Conservation (phyloP, 2,888 invertebrate species). For the Archips xylosteana region DNA sequence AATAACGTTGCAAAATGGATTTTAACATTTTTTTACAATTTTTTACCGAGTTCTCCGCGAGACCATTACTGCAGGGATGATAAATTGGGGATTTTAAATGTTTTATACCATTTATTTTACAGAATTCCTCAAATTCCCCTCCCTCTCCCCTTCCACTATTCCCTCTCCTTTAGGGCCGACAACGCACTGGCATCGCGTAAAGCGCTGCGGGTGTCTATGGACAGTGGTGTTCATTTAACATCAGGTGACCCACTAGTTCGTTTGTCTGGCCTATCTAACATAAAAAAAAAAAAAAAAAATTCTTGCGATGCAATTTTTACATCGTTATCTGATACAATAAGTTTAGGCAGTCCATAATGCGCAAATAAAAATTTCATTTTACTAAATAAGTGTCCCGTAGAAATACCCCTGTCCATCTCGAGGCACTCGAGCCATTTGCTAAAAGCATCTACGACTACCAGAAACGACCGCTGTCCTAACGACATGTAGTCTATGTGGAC, state of each 20-base stretch:
- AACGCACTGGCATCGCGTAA: too few species aligned
- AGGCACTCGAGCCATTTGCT: slow-evolving; percentile 28
- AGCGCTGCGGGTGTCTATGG: too few species aligned
- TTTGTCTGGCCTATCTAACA: too few species aligned
- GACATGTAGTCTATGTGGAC: slow-evolving; percentile 20
- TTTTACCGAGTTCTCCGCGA: slow-evolving; percentile 5
- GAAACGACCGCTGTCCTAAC: slow-evolving; percentile 6
- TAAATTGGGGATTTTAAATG: slow-evolving; percentile 21
- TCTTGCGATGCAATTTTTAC: too few species aligned
- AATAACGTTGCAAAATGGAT: slow-evolving; percentile 11
- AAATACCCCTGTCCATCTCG: slow-evolving; percentile 11
- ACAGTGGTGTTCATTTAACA: too few species aligned
- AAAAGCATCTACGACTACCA: slow-evolving; percentile 21
- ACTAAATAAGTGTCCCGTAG: slow-evolving; percentile 10
- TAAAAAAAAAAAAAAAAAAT: too few species aligned
- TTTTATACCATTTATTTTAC: not conserved
- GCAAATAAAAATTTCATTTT: slow-evolving; percentile 8
- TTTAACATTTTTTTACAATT: slow-evolving; percentile 19
- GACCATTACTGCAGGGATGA: slow-evolving; percentile 12
- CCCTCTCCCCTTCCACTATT: too few species aligned
- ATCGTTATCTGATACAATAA: too few species aligned
- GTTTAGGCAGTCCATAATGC: not conserved
- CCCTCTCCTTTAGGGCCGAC: too few species aligned
- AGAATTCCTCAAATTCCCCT: too few species aligned
- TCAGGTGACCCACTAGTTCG: too few species aligned